Evolutionary conservation across 2,888 invertebrate species (phyloP), one percentile per base, ranked within the genome.

Genomic region (Lampropteryx suffumata): DNA sequence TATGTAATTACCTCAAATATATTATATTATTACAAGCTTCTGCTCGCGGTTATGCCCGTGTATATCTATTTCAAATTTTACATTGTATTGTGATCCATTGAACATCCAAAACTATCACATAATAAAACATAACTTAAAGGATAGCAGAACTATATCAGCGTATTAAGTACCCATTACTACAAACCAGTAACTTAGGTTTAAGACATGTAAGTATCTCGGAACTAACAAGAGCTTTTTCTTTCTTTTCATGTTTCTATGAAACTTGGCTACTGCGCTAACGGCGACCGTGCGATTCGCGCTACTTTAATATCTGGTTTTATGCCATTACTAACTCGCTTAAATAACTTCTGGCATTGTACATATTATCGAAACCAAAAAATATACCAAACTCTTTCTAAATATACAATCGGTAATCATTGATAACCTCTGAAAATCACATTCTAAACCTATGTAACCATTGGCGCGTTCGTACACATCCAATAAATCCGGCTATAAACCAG

Each of bases 211-310:
- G 79, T 84, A 82, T 73, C 27, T 71, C 67, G 35, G 72, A 74
- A 89, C 91, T 91, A 91, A 91, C 91, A 88, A 84, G 82, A 81
- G 79, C 90, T 90, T 91, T 90, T 78, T 80, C 79, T 87, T 84
- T 90, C 89, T 90, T 91, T 91, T 83, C 91, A 91, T 91, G 90
- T 87, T 89, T 87, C 82, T 87, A 77, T 89, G 86, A 87, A 87
- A 87, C 86, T 86, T 87, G 84, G 83, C 84, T 82, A 85, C 85
- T 79, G 78, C 87, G 78, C 69, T 69, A 69, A 69, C 72, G 71
- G 27, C 84, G 86, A 82, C 84, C 81, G 74, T 72, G 67, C 72
- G 67, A 76, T 78, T 72, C 65, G 79, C 79, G 82, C 82, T 83
- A 77, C 79, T 71, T 79, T 84, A 82, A 90, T 89, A 89, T 88